phyloP scores from a whole-genome alignment of 2,113 vertebrate species.

The Girardinichthys multiradiatus region DNA sequence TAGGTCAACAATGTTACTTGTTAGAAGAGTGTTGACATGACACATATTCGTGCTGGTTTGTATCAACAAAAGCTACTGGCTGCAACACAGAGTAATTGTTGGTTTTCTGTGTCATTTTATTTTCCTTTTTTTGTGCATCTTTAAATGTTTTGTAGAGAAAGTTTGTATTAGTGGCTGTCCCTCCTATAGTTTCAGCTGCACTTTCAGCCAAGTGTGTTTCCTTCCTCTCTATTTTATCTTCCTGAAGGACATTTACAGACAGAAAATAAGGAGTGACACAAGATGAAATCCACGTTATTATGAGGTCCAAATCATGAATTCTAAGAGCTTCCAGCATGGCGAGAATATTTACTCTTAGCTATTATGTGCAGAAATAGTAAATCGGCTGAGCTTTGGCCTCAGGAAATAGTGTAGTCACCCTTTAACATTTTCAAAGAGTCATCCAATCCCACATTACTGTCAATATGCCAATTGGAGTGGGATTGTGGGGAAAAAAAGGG shows the following conservation, averaged over 20 bases:
- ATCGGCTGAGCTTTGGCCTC: neutral
- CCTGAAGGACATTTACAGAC: too few species aligned
- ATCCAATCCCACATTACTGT: neutral
- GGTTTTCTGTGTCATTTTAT: neutral
- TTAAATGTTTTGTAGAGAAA: too few species aligned
- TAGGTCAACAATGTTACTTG: neutral
- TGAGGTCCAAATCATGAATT: too few species aligned
- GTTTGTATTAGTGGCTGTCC: too few species aligned
- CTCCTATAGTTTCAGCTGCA: neutral
- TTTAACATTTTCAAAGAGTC: neutral
- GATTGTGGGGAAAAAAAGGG: neutral
- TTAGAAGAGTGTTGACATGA: slow-evolving; percentile 4
- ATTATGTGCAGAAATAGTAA: neutral
- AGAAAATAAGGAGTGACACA: too few species aligned
- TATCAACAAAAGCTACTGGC: neutral
- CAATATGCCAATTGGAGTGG: neutral
- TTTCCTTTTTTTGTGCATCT: too few species aligned
- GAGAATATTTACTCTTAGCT: neutral
- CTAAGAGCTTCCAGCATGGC: neutral
- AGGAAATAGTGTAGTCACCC: neutral
- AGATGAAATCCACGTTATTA: too few species aligned
- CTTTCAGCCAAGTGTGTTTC: too few species aligned
- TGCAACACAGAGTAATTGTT: neutral
- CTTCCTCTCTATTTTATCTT: too few species aligned
- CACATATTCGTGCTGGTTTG: neutral